A percentile compares a stretch with the other conserved stretches of the same genome.
Conservation (phyloP, 2,797 vertebrate genomes). For the Alectoris magna region DNA sequence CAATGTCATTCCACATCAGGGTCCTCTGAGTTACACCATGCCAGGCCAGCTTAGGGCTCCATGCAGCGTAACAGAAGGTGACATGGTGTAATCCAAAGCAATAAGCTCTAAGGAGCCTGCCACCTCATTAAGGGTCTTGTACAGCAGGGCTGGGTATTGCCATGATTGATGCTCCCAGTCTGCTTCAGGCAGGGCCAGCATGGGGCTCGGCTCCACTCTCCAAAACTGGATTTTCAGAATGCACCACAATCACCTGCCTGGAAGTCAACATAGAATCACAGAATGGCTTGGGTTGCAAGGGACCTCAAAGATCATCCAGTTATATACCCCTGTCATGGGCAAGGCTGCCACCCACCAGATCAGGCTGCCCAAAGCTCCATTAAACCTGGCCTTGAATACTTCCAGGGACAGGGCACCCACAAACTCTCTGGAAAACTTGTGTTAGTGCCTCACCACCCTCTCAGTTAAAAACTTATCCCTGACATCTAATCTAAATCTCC, state of each 20-base stretch:
- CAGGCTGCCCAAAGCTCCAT: too few species aligned
- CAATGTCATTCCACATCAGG: background rate
- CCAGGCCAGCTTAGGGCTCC: background rate
- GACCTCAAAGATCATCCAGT: too few species aligned
- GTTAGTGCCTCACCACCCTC: too few species aligned
- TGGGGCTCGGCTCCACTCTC: background rate
- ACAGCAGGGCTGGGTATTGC: background rate
- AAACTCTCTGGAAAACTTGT: too few species aligned
- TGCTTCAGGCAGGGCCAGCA: background rate
- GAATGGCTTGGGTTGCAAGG: too few species aligned
- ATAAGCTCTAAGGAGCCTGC: background rate
- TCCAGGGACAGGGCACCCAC: too few species aligned
- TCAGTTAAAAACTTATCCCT: too few species aligned
- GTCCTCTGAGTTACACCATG: background rate
- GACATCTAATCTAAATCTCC: too few species aligned
- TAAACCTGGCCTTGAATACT: too few species aligned
- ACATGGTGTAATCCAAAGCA: background rate
- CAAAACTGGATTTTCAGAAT: background rate
- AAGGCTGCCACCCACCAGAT: too few species aligned
- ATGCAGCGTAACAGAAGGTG: background rate
- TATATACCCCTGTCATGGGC: too few species aligned
- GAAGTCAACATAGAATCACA: too few species aligned
- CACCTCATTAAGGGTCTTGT: background rate
- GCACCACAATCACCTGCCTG: accelerated
- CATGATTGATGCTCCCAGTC: accelerated